Conservation (phyloP, 1,140 invertebrate genomes). For the Teleogryllus occipitalis region DNA sequence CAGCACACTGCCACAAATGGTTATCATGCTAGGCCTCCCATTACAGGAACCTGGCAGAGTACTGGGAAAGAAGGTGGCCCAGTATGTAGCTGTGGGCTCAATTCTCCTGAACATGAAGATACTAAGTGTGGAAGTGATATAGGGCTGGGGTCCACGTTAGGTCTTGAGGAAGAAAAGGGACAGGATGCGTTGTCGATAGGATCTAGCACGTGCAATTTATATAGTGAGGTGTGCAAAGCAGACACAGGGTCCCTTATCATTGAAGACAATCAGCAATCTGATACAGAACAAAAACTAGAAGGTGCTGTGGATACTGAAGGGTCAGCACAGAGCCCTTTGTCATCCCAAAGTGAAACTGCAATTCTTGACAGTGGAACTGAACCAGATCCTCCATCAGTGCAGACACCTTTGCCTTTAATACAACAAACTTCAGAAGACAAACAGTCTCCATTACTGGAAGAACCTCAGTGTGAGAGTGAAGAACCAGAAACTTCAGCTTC, state of each 20-base stretch:
- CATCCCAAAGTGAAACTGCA: neutral
- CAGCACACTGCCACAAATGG: conserved; percentile 34
- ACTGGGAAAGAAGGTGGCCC: neutral
- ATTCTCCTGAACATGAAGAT: conserved; percentile 23
- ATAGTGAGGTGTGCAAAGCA: conserved; percentile 22
- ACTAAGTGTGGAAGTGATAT: neutral
- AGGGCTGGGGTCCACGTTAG: neutral
- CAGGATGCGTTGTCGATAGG: conserved; percentile 16
- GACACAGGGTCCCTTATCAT: conserved; percentile 8
- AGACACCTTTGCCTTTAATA: neutral
- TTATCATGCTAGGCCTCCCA: conserved; percentile 26
- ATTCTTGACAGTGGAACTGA: conserved; percentile 28
- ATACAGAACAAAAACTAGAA: conserved; percentile 6
- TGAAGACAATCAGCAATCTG: conserved; percentile 3
- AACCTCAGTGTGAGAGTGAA: neutral
- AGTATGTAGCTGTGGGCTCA: conserved; percentile 48
- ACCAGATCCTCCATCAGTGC: conserved; percentile 17
- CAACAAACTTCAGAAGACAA: neutral
- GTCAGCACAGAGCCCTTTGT: neutral
- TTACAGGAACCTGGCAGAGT: conserved; percentile 11
- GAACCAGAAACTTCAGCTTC: conserved; percentile 9
- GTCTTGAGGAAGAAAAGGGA: conserved; percentile 9
- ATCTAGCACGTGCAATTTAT: conserved; percentile 23
- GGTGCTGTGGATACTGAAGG: conserved; percentile 7
- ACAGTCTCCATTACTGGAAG: neutral